A percentile compares a stretch with the other conserved stretches of the same genome.
Evolutionary conservation across 2,888 invertebrate genomes (phyloP).

Genomic region (Petrolisthes manimaculis): DNA sequence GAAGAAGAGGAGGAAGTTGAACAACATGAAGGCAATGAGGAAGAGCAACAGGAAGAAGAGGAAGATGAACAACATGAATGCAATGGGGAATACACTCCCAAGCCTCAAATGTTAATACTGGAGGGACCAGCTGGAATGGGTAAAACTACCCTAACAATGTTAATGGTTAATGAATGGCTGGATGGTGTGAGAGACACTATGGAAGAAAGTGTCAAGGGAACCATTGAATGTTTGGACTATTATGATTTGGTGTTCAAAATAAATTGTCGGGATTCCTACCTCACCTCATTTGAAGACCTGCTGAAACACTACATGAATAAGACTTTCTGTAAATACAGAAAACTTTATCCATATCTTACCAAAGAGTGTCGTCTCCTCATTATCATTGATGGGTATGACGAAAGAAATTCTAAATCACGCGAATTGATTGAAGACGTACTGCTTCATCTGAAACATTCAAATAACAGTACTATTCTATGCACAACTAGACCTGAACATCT

Average conservation of each 20-base stretch:
- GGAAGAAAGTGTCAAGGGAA: neutral
- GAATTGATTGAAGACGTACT: neutral
- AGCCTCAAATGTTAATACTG: neutral
- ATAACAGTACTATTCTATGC: neutral
- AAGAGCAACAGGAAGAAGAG: no score
- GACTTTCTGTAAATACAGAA: neutral
- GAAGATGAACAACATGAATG: no score
- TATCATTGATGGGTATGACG: slow-evolving; percentile 4
- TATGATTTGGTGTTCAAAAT: neutral
- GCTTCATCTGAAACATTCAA: neutral
- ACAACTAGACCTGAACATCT: neutral
- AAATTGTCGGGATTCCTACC: neutral
- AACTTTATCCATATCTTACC: neutral
- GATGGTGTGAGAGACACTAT: neutral
- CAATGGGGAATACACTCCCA: no score
- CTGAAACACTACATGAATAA: neutral
- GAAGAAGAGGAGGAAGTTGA: no score
- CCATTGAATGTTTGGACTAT: neutral
- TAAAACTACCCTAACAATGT: neutral
- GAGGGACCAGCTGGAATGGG: neutral
- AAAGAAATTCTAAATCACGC: neutral
- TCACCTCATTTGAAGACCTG: neutral
- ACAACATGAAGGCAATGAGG: no score
- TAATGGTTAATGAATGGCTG: neutral
- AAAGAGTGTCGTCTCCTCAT: neutral